Percentiles rank a stretch among this genome's conserved stretches.
Conservation (phyloP, 92 coral and sea anemone species). For the Meandrina meandrites region DNA sequence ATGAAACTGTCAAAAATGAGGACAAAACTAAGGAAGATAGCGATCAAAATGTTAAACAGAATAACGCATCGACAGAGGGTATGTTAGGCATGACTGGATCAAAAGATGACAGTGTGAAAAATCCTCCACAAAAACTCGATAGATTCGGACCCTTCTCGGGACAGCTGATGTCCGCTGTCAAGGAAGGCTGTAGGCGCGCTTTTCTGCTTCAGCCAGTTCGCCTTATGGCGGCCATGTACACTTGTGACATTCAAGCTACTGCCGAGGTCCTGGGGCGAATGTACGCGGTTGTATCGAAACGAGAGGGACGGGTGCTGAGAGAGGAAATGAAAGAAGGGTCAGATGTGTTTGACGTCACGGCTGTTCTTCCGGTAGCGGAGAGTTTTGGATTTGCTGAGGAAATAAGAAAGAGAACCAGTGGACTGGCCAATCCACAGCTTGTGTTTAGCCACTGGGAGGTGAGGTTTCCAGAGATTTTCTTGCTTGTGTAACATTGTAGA, state of each 20-base stretch:
- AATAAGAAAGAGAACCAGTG: conserved; percentile 94
- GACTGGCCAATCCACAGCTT: conserved; percentile 92
- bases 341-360: conserved; percentile 94
- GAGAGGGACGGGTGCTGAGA: conserved; percentile 94
- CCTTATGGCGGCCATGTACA: conserved; percentile 99
- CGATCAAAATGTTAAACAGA: not conserved
- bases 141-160: conserved; percentile 90
- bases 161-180: conserved; percentile 95
- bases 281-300: conserved; percentile 93
- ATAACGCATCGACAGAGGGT: not conserved
- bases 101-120: not conserved
- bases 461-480: conserved; percentile 3
- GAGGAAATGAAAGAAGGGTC: conserved; percentile 98
- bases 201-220: conserved; percentile 92
- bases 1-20: not conserved
- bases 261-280: conserved; percentile 96
- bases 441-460: conserved; percentile 99
- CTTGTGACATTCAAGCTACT: conserved; percentile 96
- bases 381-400: conserved; percentile 98
- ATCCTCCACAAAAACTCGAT: conserved; percentile 19
- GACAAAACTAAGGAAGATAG: not conserved
- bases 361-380: conserved; percentile 98
- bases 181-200: conserved; percentile 98
- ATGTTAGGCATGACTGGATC: not conserved
- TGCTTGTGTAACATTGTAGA: not conserved